phyloP scores from a whole-genome alignment of 2,113 vertebrate genomes.

The Eidolon helvum region DNA sequence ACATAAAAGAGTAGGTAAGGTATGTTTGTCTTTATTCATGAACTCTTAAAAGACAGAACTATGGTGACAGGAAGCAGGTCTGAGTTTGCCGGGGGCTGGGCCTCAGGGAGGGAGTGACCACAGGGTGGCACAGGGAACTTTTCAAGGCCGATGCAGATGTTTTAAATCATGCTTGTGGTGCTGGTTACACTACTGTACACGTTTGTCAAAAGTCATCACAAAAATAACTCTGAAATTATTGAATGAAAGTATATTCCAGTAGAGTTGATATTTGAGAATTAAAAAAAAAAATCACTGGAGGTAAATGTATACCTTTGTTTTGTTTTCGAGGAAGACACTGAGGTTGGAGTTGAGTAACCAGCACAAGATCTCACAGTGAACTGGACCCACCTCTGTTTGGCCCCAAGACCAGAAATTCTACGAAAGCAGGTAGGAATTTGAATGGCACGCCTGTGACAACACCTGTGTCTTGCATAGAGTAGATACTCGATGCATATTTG shows the following conservation, averaged over 20 bases:
- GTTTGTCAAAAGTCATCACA: not conserved
- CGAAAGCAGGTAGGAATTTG: not conserved
- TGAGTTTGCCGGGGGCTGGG: not conserved
- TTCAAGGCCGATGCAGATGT: not conserved
- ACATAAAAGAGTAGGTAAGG: not conserved
- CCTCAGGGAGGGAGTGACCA: not conserved
- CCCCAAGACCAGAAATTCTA: not conserved
- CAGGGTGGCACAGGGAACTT: not conserved
- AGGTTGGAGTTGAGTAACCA: not conserved
- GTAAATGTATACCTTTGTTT: not conserved
- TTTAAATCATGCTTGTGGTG: not conserved
- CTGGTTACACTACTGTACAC: no score
- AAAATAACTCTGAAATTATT: not conserved
- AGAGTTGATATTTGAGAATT: not conserved
- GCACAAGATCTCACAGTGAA: not conserved
- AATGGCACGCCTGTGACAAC: fast-evolving
- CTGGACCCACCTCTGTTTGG: not conserved
- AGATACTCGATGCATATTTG: fast-evolving
- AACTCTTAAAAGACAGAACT: not conserved
- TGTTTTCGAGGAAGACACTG: not conserved
- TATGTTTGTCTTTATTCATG: not conserved
- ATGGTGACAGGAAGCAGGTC: not conserved
- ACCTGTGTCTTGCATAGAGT: not conserved
- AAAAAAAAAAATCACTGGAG: not conserved
- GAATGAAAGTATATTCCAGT: not conserved